These are phyloP conservation scores for Aspidiotus destructor DNA, from an alignment of 2,888 invertebrate genomes.

Conservation along the genomic window DNA sequence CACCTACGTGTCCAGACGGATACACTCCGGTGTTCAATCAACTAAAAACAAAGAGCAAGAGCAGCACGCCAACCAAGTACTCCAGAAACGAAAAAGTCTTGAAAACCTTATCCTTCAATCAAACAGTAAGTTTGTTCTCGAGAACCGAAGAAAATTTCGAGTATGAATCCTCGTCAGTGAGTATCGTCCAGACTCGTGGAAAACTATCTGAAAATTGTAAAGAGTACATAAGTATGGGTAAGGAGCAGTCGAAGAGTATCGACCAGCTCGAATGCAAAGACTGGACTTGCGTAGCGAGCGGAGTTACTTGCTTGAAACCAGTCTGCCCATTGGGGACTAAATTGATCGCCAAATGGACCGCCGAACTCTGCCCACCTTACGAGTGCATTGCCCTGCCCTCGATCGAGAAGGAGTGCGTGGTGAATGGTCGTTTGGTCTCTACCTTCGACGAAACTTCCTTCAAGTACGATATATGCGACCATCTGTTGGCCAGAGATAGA, in stretches of 20 bases:
- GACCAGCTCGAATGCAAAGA: neutral
- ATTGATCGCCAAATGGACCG: constrained; percentile 19
- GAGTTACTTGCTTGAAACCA: constrained; percentile 15
- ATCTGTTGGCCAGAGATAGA: constrained; percentile 63
- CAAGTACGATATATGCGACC: constrained; percentile 72
- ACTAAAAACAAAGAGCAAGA: neutral
- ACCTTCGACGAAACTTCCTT: constrained; percentile 72
- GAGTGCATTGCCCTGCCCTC: constrained; percentile 55
- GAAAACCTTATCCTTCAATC: neutral
- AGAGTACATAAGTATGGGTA: constrained; percentile 3
- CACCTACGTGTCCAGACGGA: constrained; percentile 7
- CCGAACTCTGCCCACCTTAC: constrained; percentile 45
- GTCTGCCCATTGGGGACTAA: constrained; percentile 11
- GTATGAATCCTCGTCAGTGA: neutral
- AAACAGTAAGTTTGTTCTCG: neutral
- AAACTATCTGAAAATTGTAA: neutral
- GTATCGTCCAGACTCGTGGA: neutral
- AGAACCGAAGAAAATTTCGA: neutral
- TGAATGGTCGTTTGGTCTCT: constrained; percentile 65
- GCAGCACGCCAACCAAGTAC: neutral
- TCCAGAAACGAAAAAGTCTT: neutral
- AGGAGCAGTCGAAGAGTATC: constrained; percentile 9
- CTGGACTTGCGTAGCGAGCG: constrained; percentile 4
- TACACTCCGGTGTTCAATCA: neutral
- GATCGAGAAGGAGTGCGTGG: constrained; percentile 56